These are phyloP conservation scores for Notothenia coriiceps DNA, from an alignment of 2,113 vertebrate genomes.

Conservation along the genomic window DNA sequence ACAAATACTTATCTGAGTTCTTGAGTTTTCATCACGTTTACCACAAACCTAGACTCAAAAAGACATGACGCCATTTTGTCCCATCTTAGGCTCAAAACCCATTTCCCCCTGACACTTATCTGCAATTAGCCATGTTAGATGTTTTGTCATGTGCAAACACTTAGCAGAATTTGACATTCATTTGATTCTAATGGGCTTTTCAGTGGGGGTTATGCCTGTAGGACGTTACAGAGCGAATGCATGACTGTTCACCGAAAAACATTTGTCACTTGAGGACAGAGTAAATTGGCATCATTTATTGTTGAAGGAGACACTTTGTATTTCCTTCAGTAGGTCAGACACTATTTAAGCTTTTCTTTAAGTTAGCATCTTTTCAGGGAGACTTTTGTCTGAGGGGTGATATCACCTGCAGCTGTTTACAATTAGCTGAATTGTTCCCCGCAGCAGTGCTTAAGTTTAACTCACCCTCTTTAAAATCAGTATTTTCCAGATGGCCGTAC, in stretches of 20 bases:
- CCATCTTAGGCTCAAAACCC: constrained; percentile 47
- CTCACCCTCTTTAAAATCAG: constrained; percentile 58
- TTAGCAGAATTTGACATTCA: constrained; percentile 62
- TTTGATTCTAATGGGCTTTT: constrained; percentile 70
- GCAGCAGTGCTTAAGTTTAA: constrained; percentile 55
- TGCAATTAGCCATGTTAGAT: constrained; percentile 63
- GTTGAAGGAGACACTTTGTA: constrained; percentile 46
- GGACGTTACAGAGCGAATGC: constrained; percentile 37
- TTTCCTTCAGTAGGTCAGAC: constrained; percentile 17
- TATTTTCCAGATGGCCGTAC: constrained; percentile 65
- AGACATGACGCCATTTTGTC: constrained; percentile 41
- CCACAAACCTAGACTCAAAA: constrained; percentile 13
- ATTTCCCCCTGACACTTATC: constrained; percentile 58
- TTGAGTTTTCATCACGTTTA: background rate
- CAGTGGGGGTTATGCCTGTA: constrained; percentile 52
- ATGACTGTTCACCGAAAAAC: constrained; percentile 35
- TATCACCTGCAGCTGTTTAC: constrained; percentile 76
- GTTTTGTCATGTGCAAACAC: constrained; percentile 68
- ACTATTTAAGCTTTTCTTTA: constrained; percentile 14
- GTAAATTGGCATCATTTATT: constrained; percentile 55
- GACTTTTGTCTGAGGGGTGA: constrained; percentile 58
- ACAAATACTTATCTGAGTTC: constrained; percentile 10
- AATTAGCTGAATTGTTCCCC: constrained; percentile 68
- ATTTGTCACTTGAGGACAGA: constrained; percentile 40
- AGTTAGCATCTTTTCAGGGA: constrained; percentile 44